Evolutionary conservation across 2,888 invertebrate species (phyloP).

Genomic region (Trachelus tabidus): DNA sequence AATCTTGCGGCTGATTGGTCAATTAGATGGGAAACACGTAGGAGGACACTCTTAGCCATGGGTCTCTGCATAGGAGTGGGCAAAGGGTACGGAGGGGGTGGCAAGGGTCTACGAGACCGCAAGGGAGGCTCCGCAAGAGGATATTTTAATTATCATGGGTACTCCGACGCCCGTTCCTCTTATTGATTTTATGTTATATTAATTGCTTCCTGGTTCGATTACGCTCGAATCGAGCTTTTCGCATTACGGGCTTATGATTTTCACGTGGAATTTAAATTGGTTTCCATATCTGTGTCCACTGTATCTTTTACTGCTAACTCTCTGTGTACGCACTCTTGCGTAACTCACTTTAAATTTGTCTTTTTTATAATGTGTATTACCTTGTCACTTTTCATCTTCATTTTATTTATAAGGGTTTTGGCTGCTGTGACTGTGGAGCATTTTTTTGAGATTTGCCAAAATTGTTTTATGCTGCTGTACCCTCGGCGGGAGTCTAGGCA

Average conservation of each 20-base stretch:
- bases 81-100: background rate
- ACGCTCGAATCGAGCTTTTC: slow-evolving; percentile 6
- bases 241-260: background rate
- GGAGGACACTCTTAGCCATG: slow-evolving; percentile 26
- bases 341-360: no score
- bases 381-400: no score
- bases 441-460: no score
- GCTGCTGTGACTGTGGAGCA: no score
- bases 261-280: background rate
- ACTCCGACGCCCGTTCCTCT: slow-evolving; percentile 38
- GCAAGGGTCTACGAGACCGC: background rate
- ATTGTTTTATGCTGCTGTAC: no score
- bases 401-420: no score
- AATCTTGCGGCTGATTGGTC: slow-evolving; percentile 64
- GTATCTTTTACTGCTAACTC: no score
- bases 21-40: slow-evolving; percentile 65
- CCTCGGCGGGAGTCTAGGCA: no score
- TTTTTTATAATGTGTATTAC: no score
- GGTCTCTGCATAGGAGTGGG: background rate
- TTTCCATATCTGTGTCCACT: no score
- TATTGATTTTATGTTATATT: slow-evolving; percentile 56
- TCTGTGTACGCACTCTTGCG: no score
- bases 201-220: slow-evolving; percentile 58
- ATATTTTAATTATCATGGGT: slow-evolving; percentile 64
- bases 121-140: slow-evolving; percentile 41